Evolutionary conservation across 2,888 invertebrate genomes (phyloP).

Genomic region (Cheilosia vulpina): DNA sequence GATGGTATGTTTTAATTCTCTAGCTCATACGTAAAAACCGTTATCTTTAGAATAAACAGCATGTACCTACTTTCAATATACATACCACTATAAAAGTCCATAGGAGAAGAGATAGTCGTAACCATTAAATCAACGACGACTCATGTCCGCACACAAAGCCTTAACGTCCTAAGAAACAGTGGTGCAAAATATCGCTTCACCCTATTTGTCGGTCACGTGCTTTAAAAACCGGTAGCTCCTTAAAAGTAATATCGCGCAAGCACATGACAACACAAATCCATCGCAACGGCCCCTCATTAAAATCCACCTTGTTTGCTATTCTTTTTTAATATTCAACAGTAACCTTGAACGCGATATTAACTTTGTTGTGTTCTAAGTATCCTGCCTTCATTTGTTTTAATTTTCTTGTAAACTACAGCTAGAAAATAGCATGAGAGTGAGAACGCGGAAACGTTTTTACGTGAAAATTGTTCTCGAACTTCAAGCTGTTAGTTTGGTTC

Average conservation of each 20-base stretch:
- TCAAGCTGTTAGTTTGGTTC: conserved; percentile 79
- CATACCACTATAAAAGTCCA: neutral
- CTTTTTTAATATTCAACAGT: conserved; percentile 40
- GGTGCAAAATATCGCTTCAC: conserved; percentile 11
- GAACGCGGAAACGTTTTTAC: conserved; percentile 78
- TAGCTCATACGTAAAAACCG: too few relatives aligned
- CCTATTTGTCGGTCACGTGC: conserved; percentile 17
- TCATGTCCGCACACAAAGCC: neutral
- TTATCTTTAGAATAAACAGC: too few relatives aligned
- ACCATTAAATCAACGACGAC: neutral
- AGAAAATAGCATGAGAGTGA: neutral
- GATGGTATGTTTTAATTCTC: too few relatives aligned
- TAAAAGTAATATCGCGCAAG: conserved; percentile 4
- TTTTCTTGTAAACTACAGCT: neutral
- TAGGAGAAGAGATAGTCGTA: neutral
- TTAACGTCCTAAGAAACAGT: conserved; percentile 57
- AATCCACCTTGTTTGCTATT: conserved; percentile 15
- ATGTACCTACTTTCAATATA: too few relatives aligned
- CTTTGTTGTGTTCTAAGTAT: conserved; percentile 13
- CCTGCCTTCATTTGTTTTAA: conserved; percentile 1
- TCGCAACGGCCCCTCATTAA: conserved; percentile 29
- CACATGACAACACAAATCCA: conserved; percentile 34
- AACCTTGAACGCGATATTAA: conserved; percentile 61
- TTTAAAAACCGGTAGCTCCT: conserved; percentile 36
- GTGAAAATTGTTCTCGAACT: conserved; percentile 80